Base-by-base conservation (phyloP, 2,888 invertebrate genomes). In the Xestobium rufovillosum region DNA sequence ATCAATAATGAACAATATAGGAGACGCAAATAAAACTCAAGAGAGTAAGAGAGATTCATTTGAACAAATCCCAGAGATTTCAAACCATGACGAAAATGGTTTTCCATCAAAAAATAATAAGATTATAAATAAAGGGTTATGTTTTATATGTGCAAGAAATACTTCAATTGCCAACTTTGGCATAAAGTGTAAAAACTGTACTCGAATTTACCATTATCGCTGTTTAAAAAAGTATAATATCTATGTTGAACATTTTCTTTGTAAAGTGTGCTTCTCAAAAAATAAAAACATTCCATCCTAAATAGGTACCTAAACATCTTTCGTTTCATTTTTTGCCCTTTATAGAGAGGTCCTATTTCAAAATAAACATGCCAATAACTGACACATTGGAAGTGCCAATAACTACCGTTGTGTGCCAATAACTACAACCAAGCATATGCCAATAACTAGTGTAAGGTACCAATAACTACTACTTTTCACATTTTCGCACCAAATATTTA, bases 21-120 rank as follows among this genome's bases (percentile, higher is more conserved):
- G n/a, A n/a, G n/a, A n/a, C n/a, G n/a, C n/a, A n/a, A n/a, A n/a
- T n/a, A n/a, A n/a, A n/a, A n/a, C n/a, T n/a, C n/a, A n/a, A n/a
- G n/a, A n/a, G n/a, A n/a, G n/a, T n/a, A n/a, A n/a, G n/a, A n/a
- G n/a, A n/a, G n/a, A n/a, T n/a, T n/a, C n/a, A n/a, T n/a, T n/a
- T n/a, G n/a, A n/a, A n/a, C n/a, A n/a, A n/a, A n/a, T n/a, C n/a
- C 23, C 23, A 19, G 6, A 6, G n/a, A 19, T 19, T 8, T 19
- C 23, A 6, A 19, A 8, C 23, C 6, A 19, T n/a, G n/a, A 19
- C 6, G 23, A 19, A 19, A n/a, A 19, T n/a, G 6, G 23, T 19
- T 19, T 19, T 19, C 23, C 23, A 19, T n/a, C 23, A 19, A 19
- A 19, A 19, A 19, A 19, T n/a, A 19, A 19, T n/a, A 19, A 19